A percentile compares a stretch with the other conserved stretches of the same genome.
These are phyloP conservation scores for Cryptotermes secundus DNA, from an alignment of 1,140 invertebrate species.

Conservation along the genomic window DNA sequence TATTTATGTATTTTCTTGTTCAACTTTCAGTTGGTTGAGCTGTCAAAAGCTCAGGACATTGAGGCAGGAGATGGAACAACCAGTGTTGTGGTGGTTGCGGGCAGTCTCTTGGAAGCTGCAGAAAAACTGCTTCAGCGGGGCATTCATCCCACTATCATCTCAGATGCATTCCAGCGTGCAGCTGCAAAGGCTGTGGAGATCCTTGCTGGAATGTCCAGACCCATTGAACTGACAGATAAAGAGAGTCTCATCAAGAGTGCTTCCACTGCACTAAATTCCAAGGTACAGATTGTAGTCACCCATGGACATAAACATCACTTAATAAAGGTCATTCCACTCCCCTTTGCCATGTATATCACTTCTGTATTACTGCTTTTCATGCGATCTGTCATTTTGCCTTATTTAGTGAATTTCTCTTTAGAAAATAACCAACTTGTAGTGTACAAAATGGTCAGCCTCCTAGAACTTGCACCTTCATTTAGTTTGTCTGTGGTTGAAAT, in stretches of 20 bases:
- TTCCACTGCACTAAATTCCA: constrained; percentile 96
- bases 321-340: no score
- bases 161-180: constrained; percentile 94
- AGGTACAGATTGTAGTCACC: constrained; percentile 57
- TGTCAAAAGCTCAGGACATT: constrained; percentile 97
- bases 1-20: not conserved
- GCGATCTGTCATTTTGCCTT: no score
- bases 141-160: constrained; percentile 97
- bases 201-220: constrained; percentile 79
- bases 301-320: not conserved
- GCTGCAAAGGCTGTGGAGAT: constrained; percentile 84
- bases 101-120: constrained; percentile 91
- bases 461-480: no score
- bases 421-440: no score
- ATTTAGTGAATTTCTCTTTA: no score
- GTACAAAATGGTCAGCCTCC: no score
- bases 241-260: constrained; percentile 91
- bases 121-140: constrained; percentile 91
- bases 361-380: no score
- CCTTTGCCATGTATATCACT: no score
- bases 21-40: constrained; percentile 80
- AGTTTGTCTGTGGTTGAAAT: no score
- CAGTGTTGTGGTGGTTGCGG: constrained; percentile 94
- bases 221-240: constrained; percentile 85
- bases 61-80: constrained; percentile 99